Percentiles rank a stretch among this genome's conserved stretches.
These are phyloP conservation scores for Serripes groenlandicus DNA, from an alignment of 2,888 invertebrate genomes.

Conservation along the genomic window DNA sequence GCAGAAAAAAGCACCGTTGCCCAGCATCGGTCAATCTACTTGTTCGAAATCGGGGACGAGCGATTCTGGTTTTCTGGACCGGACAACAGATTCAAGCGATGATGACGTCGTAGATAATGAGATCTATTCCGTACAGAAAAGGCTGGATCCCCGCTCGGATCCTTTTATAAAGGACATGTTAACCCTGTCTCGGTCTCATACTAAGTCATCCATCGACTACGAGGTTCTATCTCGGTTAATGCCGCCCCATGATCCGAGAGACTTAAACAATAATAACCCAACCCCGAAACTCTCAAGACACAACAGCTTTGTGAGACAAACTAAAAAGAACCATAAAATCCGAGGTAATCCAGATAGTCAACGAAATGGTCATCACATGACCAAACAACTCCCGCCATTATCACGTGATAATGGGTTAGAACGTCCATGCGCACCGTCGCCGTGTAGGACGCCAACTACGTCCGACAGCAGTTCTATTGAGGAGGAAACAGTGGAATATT, in stretches of 20 bases:
- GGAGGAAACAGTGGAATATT: slow-evolving; percentile 76
- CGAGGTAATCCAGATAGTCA: slow-evolving; percentile 19
- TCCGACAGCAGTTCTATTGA: slow-evolving; percentile 65
- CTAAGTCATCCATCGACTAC: slow-evolving; percentile 62
- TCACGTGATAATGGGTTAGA: slow-evolving; percentile 69
- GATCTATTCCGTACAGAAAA: slow-evolving; percentile 56
- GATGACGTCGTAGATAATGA: slow-evolving; percentile 73
- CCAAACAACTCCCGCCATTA: slow-evolving; percentile 75
- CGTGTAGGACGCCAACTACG: slow-evolving; percentile 72
- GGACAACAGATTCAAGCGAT: slow-evolving; percentile 68
- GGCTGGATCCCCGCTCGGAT: slow-evolving; percentile 57
- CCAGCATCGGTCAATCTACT: slow-evolving; percentile 69
- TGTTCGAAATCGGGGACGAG: slow-evolving; percentile 45
- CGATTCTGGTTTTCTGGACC: slow-evolving; percentile 73
- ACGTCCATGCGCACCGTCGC: slow-evolving; percentile 76
- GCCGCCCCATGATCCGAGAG: slow-evolving; percentile 42
- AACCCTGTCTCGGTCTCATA: slow-evolving; percentile 54
- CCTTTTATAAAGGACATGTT: slow-evolving; percentile 64
- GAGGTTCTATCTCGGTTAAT: slow-evolving; percentile 60
- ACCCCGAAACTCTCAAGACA: slow-evolving; percentile 34
- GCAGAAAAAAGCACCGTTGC: slow-evolving; percentile 72
- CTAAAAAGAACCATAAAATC: slow-evolving; percentile 22
- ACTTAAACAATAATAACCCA: slow-evolving; percentile 49
- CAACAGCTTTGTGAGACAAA: slow-evolving; percentile 49
- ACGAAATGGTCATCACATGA: slow-evolving; percentile 37